Conservation (phyloP, 1,140 invertebrate genomes). For the Drosophila repleta region DNA sequence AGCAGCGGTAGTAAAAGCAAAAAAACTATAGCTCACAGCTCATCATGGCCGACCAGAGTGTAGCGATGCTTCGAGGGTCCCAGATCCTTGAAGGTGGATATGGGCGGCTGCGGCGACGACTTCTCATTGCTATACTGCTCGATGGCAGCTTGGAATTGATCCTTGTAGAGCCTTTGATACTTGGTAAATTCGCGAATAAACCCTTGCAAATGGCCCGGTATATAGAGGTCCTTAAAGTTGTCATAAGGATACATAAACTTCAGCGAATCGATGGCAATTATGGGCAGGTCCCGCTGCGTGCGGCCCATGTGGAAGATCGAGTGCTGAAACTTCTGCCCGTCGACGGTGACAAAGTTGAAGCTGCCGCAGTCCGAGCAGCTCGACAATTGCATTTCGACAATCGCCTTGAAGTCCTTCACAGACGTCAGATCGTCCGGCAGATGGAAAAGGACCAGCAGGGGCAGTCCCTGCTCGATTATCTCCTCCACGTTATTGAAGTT, state of each 20-base stretch:
- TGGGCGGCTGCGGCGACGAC: neutral
- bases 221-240: conserved; percentile 43
- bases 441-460: conserved; percentile 53
- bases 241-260: conserved; percentile 43
- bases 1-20: conserved; percentile 17
- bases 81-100: conserved; percentile 59
- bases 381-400: conserved; percentile 47
- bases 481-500: conserved; percentile 60
- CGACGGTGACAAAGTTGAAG: conserved; percentile 52
- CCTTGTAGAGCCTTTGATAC: neutral
- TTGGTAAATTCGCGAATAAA: conserved; percentile 40
- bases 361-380: conserved; percentile 10
- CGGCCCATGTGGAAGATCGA: conserved; percentile 48
- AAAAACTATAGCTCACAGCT: conserved; percentile 47
- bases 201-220: conserved; percentile 36
- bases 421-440: conserved; percentile 27
- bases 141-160: neutral
- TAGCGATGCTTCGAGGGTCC: conserved; percentile 66
- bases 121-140: neutral
- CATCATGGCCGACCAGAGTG: conserved; percentile 58
- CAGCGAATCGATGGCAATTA: conserved; percentile 65
- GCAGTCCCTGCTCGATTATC: conserved; percentile 56
- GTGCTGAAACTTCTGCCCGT: conserved; percentile 48
- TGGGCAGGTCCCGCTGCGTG: conserved; percentile 32
- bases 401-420: conserved; percentile 53